Percentiles rank a stretch among this genome's conserved stretches.
phyloP scores from a whole-genome alignment of 2,797 vertebrate genomes.

The Spondyliosoma cantharus region DNA sequence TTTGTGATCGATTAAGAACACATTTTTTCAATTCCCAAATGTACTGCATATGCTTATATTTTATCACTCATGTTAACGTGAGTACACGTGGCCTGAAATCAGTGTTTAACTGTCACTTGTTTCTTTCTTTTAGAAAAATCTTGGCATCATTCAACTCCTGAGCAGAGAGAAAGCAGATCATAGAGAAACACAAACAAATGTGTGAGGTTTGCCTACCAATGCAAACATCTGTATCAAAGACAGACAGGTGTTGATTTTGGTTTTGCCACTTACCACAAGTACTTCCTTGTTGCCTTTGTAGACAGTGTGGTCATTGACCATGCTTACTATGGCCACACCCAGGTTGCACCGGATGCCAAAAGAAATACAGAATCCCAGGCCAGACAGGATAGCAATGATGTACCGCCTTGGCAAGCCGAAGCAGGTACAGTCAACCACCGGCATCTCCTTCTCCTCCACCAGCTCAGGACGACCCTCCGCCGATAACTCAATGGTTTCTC shows the following conservation, averaged over 20 bases:
- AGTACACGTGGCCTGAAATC: not conserved
- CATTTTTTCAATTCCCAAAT: not conserved
- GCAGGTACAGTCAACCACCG: constrained; percentile 92
- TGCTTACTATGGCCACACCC: constrained; percentile 95
- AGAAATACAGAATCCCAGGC: constrained; percentile 95
- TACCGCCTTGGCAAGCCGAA: constrained; percentile 93
- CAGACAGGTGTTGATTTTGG: not conserved
- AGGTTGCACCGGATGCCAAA: constrained; percentile 97
- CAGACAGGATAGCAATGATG: constrained; percentile 94
- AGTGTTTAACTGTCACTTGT: not conserved
- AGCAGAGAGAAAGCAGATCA: not conserved
- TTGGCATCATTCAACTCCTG: not conserved
- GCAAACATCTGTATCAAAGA: not conserved
- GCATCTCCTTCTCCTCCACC: constrained; percentile 86
- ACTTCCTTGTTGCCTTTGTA: constrained; percentile 88
- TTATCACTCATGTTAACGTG: not conserved
- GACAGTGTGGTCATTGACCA: constrained; percentile 95
- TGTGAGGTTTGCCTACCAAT: not conserved
- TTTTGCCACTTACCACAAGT: constrained; percentile 85
- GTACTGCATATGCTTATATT: not conserved
- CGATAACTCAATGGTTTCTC: constrained; percentile 91
- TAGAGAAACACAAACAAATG: constrained; percentile 7
- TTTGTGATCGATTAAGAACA: not conserved
- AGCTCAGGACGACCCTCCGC: constrained; percentile 89
- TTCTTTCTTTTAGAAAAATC: not conserved